Conservation (phyloP, 2,888 invertebrate genomes). For the Heliconius hortense region DNA sequence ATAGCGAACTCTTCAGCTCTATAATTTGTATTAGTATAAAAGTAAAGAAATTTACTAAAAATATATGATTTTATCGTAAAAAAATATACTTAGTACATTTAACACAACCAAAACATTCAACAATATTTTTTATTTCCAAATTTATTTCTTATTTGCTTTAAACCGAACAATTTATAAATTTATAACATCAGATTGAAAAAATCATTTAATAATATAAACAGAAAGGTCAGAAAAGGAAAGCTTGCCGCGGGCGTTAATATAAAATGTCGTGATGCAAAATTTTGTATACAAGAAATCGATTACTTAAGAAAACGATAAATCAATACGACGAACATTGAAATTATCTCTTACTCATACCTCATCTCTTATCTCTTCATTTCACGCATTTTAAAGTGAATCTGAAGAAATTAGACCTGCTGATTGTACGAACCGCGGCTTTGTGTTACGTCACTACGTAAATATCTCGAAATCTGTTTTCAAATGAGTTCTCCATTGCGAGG, state of each 20-base stretch:
- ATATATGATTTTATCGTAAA: neutral
- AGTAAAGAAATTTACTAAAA: no score
- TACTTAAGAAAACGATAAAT: constrained; percentile 40
- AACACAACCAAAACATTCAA: neutral
- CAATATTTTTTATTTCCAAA: constrained; percentile 26
- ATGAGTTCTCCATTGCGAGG: no score
- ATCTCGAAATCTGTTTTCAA: no score
- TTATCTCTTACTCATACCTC: neutral
- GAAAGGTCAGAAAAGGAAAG: constrained; percentile 75
- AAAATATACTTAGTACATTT: neutral
- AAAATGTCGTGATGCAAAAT: constrained; percentile 43
- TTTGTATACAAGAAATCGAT: constrained; percentile 45
- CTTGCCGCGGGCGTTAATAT: constrained; percentile 44
- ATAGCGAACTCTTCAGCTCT: no score
- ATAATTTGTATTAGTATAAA: no score
- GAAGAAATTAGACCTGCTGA: neutral
- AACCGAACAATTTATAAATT: constrained; percentile 35
- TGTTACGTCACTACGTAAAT: neutral
- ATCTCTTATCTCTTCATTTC: neutral
- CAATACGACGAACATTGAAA: constrained; percentile 40
- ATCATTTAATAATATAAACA: constrained; percentile 50
- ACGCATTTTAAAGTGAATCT: neutral
- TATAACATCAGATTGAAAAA: constrained; percentile 42
- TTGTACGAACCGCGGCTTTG: neutral
- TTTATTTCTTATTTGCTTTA: constrained; percentile 31